A percentile compares a stretch with the other conserved stretches of the same genome.
phyloP scores from a whole-genome alignment of 2,888 invertebrate species.

The Lamproptera curius region DNA sequence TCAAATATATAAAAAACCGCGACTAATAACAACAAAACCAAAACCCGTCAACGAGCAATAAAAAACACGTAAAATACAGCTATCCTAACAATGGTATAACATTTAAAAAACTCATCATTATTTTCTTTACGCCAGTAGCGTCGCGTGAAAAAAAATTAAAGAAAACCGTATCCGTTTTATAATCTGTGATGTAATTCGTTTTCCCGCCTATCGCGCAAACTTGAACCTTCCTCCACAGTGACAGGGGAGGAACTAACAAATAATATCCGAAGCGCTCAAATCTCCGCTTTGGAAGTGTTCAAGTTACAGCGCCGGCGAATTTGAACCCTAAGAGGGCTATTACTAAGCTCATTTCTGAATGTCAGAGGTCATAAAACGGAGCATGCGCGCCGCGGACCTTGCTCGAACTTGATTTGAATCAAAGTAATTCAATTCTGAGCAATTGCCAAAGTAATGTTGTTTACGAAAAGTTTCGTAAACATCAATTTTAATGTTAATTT shows the following conservation, averaged over 20 bases:
- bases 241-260: conserved; percentile 46
- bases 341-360: conserved; percentile 41
- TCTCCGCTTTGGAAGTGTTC: conserved; percentile 29
- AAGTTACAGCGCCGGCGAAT: conserved; percentile 18
- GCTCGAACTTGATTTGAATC: no score
- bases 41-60: background rate
- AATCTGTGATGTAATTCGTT: conserved; percentile 19
- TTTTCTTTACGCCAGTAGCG: background rate
- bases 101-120: no score
- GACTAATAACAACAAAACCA: background rate
- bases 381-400: conserved; percentile 57
- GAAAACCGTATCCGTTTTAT: background rate
- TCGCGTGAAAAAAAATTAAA: background rate
- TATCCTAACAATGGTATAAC: no score
- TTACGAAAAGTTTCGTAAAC: no score
- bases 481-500: no score
- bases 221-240: conserved; percentile 31
- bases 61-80: no score
- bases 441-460: no score
- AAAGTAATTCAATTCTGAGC: background rate
- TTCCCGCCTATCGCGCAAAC: conserved; percentile 18
- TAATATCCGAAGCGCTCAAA: conserved; percentile 28
- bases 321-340: conserved; percentile 21
- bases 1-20: background rate
- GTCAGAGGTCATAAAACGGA: conserved; percentile 39